Conservation (phyloP, 2,113 vertebrate genomes). For the Dicrurus megarhynchus region DNA sequence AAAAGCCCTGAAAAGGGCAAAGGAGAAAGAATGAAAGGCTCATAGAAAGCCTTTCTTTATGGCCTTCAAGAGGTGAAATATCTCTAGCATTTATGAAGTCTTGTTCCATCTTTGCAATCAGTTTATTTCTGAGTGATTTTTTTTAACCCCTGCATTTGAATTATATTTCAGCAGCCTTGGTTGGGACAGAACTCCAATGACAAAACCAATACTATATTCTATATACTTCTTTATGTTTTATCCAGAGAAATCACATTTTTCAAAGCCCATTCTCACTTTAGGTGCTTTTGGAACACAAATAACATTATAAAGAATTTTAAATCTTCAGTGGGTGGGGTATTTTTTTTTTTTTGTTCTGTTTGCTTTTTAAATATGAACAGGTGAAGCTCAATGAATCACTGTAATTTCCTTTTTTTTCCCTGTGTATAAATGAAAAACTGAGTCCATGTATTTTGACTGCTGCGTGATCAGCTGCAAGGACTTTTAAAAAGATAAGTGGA, state of each 20-base stretch:
- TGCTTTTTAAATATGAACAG: neutral
- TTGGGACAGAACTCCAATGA: neutral
- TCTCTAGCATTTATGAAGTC: neutral
- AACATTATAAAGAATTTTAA: neutral
- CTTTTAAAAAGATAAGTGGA: neutral
- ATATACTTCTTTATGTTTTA: neutral
- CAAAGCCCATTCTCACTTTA: neutral
- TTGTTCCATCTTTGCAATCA: neutral
- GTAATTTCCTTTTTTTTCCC: neutral
- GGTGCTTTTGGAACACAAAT: neutral
- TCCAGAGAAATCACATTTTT: neutral
- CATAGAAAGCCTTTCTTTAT: neutral
- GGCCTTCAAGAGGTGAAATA: neutral
- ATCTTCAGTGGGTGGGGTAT: accelerated
- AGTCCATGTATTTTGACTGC: neutral
- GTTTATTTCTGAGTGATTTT: neutral
- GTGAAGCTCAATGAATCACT: neutral
- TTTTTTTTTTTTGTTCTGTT: neutral
- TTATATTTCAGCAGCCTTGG: neutral
- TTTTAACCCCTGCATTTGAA: neutral
- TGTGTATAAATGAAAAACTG: neutral
- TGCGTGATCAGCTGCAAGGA: neutral
- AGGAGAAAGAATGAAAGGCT: neutral
- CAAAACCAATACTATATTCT: neutral
- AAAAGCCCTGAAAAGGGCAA: slow-evolving; percentile 15